Percentiles rank a stretch among this genome's conserved stretches.
Conservation (phyloP, 64 coral and sea anemone genomes). For the Porites australiensis region DNA sequence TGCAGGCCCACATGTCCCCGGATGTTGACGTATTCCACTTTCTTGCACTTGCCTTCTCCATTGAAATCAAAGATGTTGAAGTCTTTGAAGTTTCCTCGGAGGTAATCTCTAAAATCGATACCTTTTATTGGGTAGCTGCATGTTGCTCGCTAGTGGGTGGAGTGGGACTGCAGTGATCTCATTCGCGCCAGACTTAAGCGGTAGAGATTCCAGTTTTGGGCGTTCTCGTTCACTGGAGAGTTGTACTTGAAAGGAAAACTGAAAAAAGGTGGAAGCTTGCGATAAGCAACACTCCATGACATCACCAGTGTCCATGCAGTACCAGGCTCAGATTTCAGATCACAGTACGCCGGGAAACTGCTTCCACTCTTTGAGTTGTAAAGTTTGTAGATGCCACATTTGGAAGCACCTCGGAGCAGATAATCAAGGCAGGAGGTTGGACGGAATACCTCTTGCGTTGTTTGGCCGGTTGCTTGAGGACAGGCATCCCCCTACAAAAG, state of each 20-base stretch:
- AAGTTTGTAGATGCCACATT: conserved; percentile 41
- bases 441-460: not conserved
- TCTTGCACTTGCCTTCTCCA: conserved; percentile 54
- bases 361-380: conserved; percentile 3
- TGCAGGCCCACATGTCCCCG: conserved; percentile 34
- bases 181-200: conserved; percentile 28
- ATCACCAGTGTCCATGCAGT: conserved; percentile 56
- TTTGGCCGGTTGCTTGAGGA: not conserved
- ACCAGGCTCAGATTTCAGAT: conserved; percentile 66
- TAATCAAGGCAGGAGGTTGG: conserved; percentile 50
- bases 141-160: conserved; percentile 54
- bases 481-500: conserved; percentile 12
- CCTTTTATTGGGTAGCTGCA: conserved; percentile 38
- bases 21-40: conserved; percentile 71
- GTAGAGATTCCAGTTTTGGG: conserved; percentile 38
- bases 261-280: not conserved
- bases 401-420: not conserved
- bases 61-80: conserved; percentile 48
- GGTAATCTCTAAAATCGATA: conserved; percentile 30
- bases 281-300: conserved; percentile 23
- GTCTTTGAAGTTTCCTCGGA: conserved; percentile 51
- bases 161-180: conserved; percentile 9
- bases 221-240: conserved; percentile 59
- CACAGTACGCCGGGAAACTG: conserved; percentile 48
- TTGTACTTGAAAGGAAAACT: not conserved